phyloP scores from a whole-genome alignment of 2,888 invertebrate genomes.

The Thysanoteuthis rhombus region DNA sequence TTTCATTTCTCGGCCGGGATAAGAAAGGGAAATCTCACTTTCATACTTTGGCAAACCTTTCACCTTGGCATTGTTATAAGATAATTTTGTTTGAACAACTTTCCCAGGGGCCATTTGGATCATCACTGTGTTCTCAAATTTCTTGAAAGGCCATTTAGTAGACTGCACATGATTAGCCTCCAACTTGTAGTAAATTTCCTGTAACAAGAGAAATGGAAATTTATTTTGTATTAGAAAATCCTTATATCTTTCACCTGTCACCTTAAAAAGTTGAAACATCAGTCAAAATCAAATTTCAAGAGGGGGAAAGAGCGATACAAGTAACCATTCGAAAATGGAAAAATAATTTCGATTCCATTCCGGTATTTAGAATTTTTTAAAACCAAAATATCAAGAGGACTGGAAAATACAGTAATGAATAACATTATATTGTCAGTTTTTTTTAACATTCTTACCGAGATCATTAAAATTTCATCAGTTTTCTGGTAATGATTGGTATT shows the following conservation, averaged over 20 bases:
- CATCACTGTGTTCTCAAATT: neutral
- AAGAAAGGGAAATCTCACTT: slow-evolving; percentile 13
- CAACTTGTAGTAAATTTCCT: slow-evolving; percentile 30
- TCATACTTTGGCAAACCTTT: slow-evolving; percentile 30
- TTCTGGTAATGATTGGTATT: too few relatives aligned
- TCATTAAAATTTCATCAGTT: too few relatives aligned
- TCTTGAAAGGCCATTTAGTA: neutral
- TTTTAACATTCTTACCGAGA: too few relatives aligned
- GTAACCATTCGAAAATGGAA: too few relatives aligned
- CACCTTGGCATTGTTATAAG: neutral
- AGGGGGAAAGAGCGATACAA: too few relatives aligned
- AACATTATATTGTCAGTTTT: too few relatives aligned
- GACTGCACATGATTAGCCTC: slow-evolving; percentile 31
- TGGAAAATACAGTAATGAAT: too few relatives aligned
- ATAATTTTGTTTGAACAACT: neutral
- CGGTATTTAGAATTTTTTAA: too few relatives aligned
- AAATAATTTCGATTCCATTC: too few relatives aligned
- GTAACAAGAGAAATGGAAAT: neutral
- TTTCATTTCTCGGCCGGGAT: slow-evolving; percentile 30
- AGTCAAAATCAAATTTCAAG: too few relatives aligned
- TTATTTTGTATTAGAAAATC: neutral
- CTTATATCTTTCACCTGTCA: neutral
- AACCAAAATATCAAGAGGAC: too few relatives aligned
- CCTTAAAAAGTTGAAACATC: too few relatives aligned
- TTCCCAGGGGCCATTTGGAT: neutral